Evolutionary conservation across 2,797 vertebrate genomes (phyloP).

Genomic region (Serranus cabrilla): DNA sequence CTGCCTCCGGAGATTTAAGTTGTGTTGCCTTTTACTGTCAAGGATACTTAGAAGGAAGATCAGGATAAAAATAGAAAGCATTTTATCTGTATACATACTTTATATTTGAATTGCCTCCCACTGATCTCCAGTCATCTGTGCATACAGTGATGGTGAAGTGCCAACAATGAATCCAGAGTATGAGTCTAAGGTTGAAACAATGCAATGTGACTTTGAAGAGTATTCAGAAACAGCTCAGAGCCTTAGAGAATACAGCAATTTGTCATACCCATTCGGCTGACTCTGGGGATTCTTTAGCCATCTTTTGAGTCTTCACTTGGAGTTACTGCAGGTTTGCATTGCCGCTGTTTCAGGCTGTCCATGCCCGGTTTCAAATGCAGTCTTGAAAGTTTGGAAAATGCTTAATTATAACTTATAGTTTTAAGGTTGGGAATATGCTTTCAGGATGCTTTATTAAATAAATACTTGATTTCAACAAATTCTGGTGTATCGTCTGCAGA

Average conservation of each 20-base stretch:
- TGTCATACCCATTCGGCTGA: not conserved
- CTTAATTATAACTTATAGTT: no score
- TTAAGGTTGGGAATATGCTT: no score
- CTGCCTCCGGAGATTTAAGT: conserved; percentile 3
- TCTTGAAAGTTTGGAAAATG: no score
- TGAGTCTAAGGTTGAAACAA: conserved; percentile 1
- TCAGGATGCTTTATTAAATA: no score
- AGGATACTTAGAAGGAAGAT: conserved; percentile 1
- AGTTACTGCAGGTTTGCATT: not conserved
- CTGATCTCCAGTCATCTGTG: conserved; percentile 15
- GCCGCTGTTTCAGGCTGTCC: no score
- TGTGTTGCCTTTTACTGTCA: not conserved
- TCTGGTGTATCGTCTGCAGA: no score
- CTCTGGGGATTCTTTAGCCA: not conserved
- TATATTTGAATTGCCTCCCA: not conserved
- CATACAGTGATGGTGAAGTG: not conserved
- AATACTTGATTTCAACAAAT: no score
- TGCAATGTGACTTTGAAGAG: not conserved
- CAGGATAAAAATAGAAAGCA: conserved; percentile 6
- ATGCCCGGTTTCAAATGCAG: no score
- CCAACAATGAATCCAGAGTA: not conserved
- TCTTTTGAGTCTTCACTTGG: not conserved
- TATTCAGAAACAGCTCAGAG: conserved; percentile 12
- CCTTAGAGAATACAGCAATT: not conserved
- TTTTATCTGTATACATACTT: conserved; percentile 3